Evolutionary conservation across 1,140 invertebrate genomes (phyloP).

Genomic region (Linepithema humile): DNA sequence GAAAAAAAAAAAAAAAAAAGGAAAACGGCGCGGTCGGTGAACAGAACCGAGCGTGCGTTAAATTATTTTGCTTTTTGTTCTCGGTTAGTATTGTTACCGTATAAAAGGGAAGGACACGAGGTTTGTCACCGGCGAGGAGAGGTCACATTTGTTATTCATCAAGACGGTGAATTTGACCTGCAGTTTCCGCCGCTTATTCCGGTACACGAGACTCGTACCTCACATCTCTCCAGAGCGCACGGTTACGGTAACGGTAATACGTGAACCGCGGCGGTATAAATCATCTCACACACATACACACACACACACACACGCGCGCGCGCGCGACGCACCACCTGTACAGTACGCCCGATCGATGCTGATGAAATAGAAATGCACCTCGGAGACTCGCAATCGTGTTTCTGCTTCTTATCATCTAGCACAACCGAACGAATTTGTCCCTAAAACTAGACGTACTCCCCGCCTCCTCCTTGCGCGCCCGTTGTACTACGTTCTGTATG

Average conservation of each 20-base stretch:
- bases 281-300: too few relatives aligned
- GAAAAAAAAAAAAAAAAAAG: neutral
- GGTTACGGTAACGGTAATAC: neutral
- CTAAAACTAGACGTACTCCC: conserved; percentile 41
- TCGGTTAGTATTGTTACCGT: conserved; percentile 23
- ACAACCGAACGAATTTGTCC: conserved; percentile 54
- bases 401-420: conserved; percentile 45
- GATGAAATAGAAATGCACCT: neutral
- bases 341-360: conserved; percentile 67
- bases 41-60: neutral
- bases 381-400: conserved; percentile 43
- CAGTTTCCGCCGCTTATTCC: neutral
- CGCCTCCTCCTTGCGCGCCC: neutral
- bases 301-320: too few relatives aligned
- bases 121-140: conserved; percentile 34
- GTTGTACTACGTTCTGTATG: conserved; percentile 54
- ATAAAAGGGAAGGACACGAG: conserved; percentile 34
- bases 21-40: neutral
- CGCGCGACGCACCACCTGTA: conserved; percentile 44
- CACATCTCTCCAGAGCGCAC: neutral
- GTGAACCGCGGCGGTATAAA: neutral
- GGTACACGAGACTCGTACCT: neutral
- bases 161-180: neutral
- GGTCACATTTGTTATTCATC: neutral
- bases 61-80: neutral